phyloP scores from a whole-genome alignment of 2,888 invertebrate genomes.

The Diarsia mendica region DNA sequence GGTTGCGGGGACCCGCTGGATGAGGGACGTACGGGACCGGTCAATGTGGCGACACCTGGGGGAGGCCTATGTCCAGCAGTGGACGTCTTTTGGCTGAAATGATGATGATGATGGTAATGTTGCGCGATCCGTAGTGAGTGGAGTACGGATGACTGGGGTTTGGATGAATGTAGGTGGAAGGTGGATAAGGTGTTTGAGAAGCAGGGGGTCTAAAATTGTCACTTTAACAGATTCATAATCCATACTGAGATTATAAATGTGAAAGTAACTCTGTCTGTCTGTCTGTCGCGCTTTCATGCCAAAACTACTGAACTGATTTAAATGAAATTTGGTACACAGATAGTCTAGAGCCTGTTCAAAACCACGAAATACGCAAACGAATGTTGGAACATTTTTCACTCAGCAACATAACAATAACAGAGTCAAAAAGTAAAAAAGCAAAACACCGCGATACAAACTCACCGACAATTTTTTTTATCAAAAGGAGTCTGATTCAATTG shows the following conservation, averaged over 20 bases:
- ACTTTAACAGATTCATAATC: too few species aligned
- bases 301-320: too few species aligned
- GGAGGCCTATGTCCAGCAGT: too few species aligned
- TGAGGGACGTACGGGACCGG: too few species aligned
- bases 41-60: too few species aligned
- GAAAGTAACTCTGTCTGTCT: too few species aligned
- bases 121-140: background rate
- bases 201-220: background rate
- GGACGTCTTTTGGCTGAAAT: too few species aligned
- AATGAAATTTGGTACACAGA: too few species aligned
- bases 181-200: background rate
- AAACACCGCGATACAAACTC: constrained; percentile 9
- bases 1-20: too few species aligned
- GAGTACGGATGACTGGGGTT: background rate
- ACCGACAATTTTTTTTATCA: background rate
- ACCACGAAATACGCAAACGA: background rate
- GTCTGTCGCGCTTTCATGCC: too few species aligned
- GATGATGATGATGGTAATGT: too few species aligned
- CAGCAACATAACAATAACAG: background rate
- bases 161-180: background rate
- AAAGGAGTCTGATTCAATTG: constrained; percentile 27
- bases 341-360: background rate
- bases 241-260: too few species aligned
- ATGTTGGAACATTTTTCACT: background rate
- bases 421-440: background rate